A percentile compares a stretch with the other conserved stretches of the same genome.
Evolutionary conservation across 2,888 invertebrate genomes (phyloP).

Genomic region (Ichneumon xanthorius): DNA sequence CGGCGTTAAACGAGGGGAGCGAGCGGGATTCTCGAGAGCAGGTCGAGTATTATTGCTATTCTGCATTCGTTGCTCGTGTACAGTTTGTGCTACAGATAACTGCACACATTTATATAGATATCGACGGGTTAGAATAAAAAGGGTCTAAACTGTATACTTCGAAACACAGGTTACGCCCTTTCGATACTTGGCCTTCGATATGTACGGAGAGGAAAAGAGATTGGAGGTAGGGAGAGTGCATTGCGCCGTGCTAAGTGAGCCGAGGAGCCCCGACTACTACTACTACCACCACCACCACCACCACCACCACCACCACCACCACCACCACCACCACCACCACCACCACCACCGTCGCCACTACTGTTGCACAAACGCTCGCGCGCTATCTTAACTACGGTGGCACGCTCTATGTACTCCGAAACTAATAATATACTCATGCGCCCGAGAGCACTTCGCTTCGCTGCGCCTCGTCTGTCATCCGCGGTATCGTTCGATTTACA

Average conservation of each 20-base stretch:
- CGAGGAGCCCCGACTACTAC: background rate
- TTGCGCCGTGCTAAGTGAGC: slow-evolving; percentile 19
- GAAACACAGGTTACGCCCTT: background rate
- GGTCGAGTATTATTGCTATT: slow-evolving; percentile 32
- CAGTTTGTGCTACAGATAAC: slow-evolving; percentile 17
- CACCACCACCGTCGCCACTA: background rate
- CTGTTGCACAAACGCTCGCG: slow-evolving; percentile 10
- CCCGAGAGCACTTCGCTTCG: slow-evolving; percentile 35
- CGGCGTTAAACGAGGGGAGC: background rate
- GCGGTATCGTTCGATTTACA: slow-evolving; percentile 49
- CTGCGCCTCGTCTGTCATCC: slow-evolving; percentile 56
- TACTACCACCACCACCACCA: background rate
- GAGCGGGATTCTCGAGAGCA: slow-evolving; percentile 20
- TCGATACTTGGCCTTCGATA: background rate
- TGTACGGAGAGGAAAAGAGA: background rate
- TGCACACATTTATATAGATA: slow-evolving; percentile 8
- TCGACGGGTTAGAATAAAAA: background rate
- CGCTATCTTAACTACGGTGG: slow-evolving; percentile 70
- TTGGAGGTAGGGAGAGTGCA: slow-evolving; percentile 34
- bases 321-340: background rate
- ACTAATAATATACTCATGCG: slow-evolving; percentile 64
- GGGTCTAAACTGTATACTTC: background rate
- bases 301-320: background rate
- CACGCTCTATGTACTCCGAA: slow-evolving; percentile 68
- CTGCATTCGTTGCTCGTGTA: background rate